These are phyloP conservation scores for Gasterosteus nipponicus DNA, from an alignment of 2,113 vertebrate species.

Conservation along the genomic window DNA sequence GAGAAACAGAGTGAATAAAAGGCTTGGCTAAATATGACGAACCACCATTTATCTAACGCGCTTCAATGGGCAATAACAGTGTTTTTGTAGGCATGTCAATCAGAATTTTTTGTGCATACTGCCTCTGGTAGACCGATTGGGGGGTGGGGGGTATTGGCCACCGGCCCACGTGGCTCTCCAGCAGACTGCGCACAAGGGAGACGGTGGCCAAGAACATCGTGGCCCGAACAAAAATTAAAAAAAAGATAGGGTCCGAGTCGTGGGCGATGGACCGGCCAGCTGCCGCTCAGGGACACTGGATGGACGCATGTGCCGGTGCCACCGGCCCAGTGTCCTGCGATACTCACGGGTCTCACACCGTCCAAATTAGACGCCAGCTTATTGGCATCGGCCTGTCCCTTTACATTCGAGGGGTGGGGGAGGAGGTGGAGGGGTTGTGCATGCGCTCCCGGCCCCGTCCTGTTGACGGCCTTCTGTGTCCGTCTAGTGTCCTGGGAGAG, in stretches of 20 bases:
- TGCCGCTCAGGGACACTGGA: slow-evolving; percentile 82
- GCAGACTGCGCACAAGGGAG: slow-evolving; percentile 56
- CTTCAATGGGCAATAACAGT: slow-evolving; percentile 18
- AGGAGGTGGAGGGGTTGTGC: neutral
- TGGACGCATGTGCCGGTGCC: slow-evolving; percentile 82
- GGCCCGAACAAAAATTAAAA: slow-evolving; percentile 45
- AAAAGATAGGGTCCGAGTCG: slow-evolving; percentile 41
- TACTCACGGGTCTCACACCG: slow-evolving; percentile 37
- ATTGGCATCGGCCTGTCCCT: slow-evolving; percentile 21
- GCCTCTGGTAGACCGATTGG: neutral
- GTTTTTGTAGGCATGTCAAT: slow-evolving; percentile 28
- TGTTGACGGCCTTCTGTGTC: slow-evolving; percentile 10
- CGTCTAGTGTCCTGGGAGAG: slow-evolving; percentile 23
- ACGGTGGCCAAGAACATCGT: slow-evolving; percentile 57
- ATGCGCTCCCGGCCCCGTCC: slow-evolving; percentile 5
- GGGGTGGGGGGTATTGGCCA: no score
- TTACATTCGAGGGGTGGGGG: no score
- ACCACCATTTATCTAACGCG: slow-evolving; percentile 23
- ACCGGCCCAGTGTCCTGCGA: slow-evolving; percentile 74
- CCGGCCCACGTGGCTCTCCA: slow-evolving; percentile 40
- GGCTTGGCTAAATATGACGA: slow-evolving; percentile 25
- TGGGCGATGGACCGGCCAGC: slow-evolving; percentile 74
- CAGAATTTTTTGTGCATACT: slow-evolving; percentile 65
- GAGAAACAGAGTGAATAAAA: slow-evolving; percentile 38
- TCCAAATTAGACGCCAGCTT: slow-evolving; percentile 75